Evolutionary conservation across 2,888 invertebrate genomes (phyloP).

Genomic region (Callyntrura guangdongensis): DNA sequence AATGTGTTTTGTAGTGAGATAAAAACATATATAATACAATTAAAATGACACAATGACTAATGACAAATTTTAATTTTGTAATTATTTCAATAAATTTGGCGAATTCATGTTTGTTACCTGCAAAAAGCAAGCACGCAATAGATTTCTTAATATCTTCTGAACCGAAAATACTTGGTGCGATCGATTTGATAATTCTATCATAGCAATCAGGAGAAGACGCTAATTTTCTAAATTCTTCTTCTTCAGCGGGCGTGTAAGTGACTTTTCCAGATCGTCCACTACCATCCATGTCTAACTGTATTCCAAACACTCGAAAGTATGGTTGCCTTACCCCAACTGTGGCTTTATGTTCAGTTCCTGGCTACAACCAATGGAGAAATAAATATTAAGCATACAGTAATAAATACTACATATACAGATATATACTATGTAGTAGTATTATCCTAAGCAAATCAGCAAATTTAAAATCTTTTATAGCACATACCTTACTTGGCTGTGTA

Average conservation of each 20-base stretch:
- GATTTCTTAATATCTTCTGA: conserved; percentile 98
- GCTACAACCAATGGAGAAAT: conserved; percentile 86
- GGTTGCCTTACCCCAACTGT: conserved; percentile 97
- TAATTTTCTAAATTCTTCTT: conserved; percentile 93
- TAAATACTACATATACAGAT: no score
- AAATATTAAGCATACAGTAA: no score
- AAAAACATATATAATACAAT: no score
- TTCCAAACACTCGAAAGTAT: conserved; percentile 97
- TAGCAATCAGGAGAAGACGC: conserved; percentile 95
- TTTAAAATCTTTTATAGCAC: no score
- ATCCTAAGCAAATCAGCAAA: no score
- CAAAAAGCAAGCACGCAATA: conserved; percentile 97
- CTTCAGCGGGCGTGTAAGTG: conserved; percentile 89
- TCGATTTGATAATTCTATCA: conserved; percentile 94
- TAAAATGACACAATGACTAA: no score
- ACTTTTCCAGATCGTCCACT: conserved; percentile 88
- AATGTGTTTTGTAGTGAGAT: no score
- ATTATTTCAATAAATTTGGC: no score
- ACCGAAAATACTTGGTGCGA: conserved; percentile 99
- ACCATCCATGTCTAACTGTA: conserved; percentile 94
- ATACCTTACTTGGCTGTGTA: conserved; percentile 89
- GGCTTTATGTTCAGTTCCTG: conserved; percentile 91
- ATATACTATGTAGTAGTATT: no score
- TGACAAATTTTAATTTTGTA: no score
- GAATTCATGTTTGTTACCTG: no score